Evolutionary conservation across 2,113 vertebrate species (phyloP).

Genomic region (Seriola rivoliana): DNA sequence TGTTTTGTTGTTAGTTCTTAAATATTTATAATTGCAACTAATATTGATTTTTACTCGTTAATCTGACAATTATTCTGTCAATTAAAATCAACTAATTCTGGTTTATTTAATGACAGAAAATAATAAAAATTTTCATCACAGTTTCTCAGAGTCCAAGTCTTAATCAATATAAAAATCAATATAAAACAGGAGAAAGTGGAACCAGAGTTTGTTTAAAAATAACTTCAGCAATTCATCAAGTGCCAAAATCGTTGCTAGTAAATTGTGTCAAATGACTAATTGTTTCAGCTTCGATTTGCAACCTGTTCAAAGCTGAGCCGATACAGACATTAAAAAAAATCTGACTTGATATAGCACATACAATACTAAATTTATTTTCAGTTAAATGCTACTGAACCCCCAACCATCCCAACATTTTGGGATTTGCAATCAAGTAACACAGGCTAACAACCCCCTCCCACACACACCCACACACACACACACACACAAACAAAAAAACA

Average conservation of each 20-base stretch:
- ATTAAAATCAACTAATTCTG: background rate
- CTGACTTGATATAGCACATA: background rate
- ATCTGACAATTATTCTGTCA: background rate
- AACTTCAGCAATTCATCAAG: background rate
- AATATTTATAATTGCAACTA: background rate
- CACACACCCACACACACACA: too few species aligned
- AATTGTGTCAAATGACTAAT: background rate
- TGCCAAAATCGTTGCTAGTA: background rate
- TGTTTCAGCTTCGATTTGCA: too few species aligned
- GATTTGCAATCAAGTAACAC: background rate
- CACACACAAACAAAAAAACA: background rate
- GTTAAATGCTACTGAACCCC: background rate
- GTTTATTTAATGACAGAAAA: background rate
- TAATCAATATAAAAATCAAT: background rate
- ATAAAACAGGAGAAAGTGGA: background rate
- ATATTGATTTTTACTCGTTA: background rate
- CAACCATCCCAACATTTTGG: too few species aligned
- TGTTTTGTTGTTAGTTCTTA: background rate
- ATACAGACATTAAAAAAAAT: background rate
- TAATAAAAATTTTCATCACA: background rate
- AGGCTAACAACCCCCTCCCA: too few species aligned
- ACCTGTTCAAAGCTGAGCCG: too few species aligned
- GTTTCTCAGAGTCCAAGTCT: background rate
- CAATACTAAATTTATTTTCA: background rate
- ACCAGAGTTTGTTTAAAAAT: background rate